Percentiles rank a stretch among this genome's conserved stretches.
Conservation (phyloP, 1,140 invertebrate genomes). For the Thaumetopoea pityocampa region DNA sequence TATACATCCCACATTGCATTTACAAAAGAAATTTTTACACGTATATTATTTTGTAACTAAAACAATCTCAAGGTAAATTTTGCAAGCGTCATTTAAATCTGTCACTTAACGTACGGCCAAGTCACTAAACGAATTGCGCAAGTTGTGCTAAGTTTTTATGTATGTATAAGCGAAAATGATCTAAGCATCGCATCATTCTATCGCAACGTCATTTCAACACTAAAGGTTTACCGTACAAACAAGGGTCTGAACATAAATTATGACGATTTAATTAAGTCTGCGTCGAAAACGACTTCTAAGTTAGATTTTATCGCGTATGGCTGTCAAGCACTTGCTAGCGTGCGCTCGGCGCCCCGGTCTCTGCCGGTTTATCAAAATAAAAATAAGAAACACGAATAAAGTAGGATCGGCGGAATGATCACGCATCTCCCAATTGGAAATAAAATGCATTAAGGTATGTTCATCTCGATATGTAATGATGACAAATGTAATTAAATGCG, state of each 20-base stretch:
- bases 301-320: constrained; percentile 7
- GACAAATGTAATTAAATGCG: constrained; percentile 10
- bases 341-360: not conserved
- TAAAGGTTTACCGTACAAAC: constrained; percentile 11
- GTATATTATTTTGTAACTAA: too few species aligned
- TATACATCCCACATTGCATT: too few species aligned
- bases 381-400: constrained; percentile 4
- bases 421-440: constrained; percentile 4
- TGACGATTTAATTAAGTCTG: constrained; percentile 30
- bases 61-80: too few species aligned
- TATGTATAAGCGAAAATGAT: too few species aligned
- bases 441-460: constrained; percentile 7
- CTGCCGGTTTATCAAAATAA: constrained; percentile 3
- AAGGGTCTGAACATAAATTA: constrained; percentile 21
- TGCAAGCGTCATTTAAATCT: too few species aligned
- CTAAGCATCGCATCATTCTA: not conserved
- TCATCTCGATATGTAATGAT: constrained; percentile 3
- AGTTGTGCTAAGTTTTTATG: too few species aligned
- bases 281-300: constrained; percentile 27
- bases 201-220: not conserved
- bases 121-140: too few species aligned
- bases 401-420: constrained; percentile 2
- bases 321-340: constrained; percentile 5
- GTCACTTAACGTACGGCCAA: too few species aligned
- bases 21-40: too few species aligned